Base-by-base conservation (phyloP, 2,113 vertebrate species). In the Carettochelys insculpta region DNA sequence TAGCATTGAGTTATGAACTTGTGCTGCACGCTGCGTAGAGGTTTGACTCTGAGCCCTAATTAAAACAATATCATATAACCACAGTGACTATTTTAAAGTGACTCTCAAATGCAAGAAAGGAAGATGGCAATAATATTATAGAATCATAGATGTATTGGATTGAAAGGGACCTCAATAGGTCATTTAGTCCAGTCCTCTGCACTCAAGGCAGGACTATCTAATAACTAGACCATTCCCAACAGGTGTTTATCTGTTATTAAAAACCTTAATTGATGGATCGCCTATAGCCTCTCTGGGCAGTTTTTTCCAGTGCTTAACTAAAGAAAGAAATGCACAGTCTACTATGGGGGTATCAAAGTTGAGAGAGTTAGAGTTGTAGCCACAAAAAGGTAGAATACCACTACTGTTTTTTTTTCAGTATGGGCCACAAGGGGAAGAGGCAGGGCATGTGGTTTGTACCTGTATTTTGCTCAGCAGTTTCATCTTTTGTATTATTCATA, bases 61-160 rank as follows among this genome's bases (percentile, higher is more conserved):
- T 14, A 29, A 14, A 89, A 34, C 24, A 82, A 4, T 6, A 78
- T 91, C 25, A 29, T 4, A 75, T 86, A 27, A 79, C 4, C 10
- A 65, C 10, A 71, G 29, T 61, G 11, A 48, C 82, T 50, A 14
- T 53, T 27, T 82, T 6, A 47, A 14, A 31, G 5, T 25, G 80
- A 87, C 86, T 82, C 47, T 88, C 86, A 93, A 22, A 45, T 61
- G 9, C 43, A 38, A 16, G 77, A 68, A 78, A 45, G 16, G 29
- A 6, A 41, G 2, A 6, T 45, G 82, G 1, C 25, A 83, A 3
- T n/a, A 61, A 61, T 61, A 61, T 58, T 58, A 58, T 58, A 31
- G 56, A 58, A 31, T 58, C 56, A 58, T 31, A 58, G 13, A 58
- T 5, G 8, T 34, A 13, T 65, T n/a, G 34, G 16, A 4, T 17